A percentile compares a stretch with the other conserved stretches of the same genome.
Evolutionary conservation across 2,797 vertebrate species (phyloP).

Genomic region (Gymnocypris eckloni): DNA sequence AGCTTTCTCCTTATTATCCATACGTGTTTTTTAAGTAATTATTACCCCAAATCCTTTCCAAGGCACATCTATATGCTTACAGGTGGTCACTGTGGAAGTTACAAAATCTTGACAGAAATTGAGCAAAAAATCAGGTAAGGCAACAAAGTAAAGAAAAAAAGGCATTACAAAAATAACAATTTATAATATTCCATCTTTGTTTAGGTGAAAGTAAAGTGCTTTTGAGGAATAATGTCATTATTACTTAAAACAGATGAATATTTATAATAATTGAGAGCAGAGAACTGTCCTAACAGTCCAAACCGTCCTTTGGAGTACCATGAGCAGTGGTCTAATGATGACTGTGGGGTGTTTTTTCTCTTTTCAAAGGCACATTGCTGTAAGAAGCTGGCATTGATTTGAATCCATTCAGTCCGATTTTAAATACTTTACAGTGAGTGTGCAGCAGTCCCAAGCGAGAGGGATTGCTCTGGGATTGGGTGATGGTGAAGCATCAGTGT

Average conservation of each 20-base stretch:
- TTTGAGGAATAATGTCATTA: conserved; percentile 29
- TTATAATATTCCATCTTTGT: not conserved
- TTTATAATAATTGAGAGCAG: conserved; percentile 1
- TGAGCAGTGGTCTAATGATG: conserved; percentile 10
- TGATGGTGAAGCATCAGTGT: conserved; percentile 24
- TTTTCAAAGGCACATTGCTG: conserved; percentile 30
- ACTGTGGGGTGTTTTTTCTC: not conserved
- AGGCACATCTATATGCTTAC: not conserved
- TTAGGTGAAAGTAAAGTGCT: conserved; percentile 51
- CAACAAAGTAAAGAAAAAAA: conserved; percentile 5
- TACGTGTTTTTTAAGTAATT: too few species aligned
- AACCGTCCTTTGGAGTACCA: conserved; percentile 1
- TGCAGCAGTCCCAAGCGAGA: not conserved
- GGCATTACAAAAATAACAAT: conserved; percentile 33
- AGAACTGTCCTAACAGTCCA: not conserved
- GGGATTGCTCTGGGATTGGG: not conserved
- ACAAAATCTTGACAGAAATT: not conserved
- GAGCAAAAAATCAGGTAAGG: not conserved
- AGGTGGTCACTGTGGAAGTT: not conserved
- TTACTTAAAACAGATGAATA: conserved; percentile 9
- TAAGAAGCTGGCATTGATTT: conserved; percentile 7
- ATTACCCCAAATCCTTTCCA: not conserved
- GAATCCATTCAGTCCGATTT: conserved; percentile 41
- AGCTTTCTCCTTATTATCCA: not conserved
- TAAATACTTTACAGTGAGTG: conserved; percentile 8